phyloP scores from a whole-genome alignment of 2,888 invertebrate genomes.

The Parthenolecanium corni region DNA sequence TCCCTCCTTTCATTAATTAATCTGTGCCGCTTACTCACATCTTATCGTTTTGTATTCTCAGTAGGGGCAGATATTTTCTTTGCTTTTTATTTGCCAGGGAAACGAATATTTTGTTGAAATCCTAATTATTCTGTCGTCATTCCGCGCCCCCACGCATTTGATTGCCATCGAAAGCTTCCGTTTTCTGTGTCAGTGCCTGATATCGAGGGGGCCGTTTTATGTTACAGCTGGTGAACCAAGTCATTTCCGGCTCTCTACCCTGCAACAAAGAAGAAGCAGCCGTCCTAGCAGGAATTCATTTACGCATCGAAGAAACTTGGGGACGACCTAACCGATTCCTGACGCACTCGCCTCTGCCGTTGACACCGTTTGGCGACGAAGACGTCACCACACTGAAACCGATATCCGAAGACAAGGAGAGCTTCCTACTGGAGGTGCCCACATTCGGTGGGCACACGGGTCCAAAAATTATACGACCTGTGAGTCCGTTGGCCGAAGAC shows the following conservation, averaged over 20 bases:
- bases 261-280: constrained; percentile 53
- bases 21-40: too few species aligned
- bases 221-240: constrained; percentile 46
- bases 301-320: constrained; percentile 49
- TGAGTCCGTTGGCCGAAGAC: constrained; percentile 36
- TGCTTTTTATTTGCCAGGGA: too few species aligned
- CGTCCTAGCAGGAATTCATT: constrained; percentile 49
- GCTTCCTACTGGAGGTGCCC: constrained; percentile 36
- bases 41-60: too few species aligned
- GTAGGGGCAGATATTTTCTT: too few species aligned
- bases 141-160: too few species aligned
- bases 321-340: constrained; percentile 35
- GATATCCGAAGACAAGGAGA: constrained; percentile 38
- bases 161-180: too few species aligned
- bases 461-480: constrained; percentile 32
- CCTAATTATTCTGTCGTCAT: too few species aligned
- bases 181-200: too few species aligned
- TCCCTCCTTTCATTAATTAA: too few species aligned
- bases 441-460: constrained; percentile 34
- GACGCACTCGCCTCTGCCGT: constrained; percentile 4
- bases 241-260: constrained; percentile 48
- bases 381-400: constrained; percentile 35
- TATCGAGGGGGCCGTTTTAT: too few species aligned
- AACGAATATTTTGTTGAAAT: too few species aligned
- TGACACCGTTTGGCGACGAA: constrained; percentile 23